Evolutionary conservation across 2,113 vertebrate species (phyloP).

Genomic region (Ahaetulla prasina): DNA sequence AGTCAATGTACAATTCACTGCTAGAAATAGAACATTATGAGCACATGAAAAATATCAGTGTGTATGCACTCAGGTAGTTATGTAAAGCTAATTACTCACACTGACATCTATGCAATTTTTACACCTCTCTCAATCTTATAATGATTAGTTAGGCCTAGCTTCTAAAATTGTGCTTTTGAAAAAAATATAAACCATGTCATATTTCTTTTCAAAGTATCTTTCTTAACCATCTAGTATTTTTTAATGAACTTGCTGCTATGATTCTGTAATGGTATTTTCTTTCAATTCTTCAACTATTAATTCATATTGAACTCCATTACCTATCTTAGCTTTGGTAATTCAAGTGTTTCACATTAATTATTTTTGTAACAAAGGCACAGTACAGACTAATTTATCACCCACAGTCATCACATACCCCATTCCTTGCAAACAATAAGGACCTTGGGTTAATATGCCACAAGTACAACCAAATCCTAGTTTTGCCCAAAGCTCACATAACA

Average conservation of each 20-base stretch:
- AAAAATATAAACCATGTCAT: background rate
- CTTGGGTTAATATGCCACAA: background rate
- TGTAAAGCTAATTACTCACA: background rate
- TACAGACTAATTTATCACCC: background rate
- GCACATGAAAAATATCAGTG: background rate
- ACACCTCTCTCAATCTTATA: background rate
- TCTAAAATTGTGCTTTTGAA: background rate
- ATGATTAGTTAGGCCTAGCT: background rate
- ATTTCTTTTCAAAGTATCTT: background rate
- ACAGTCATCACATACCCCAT: background rate
- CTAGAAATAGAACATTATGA: background rate
- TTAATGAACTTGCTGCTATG: background rate
- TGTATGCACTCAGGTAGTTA: background rate
- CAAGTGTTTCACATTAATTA: background rate
- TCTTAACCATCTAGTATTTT: background rate
- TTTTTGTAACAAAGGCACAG: background rate
- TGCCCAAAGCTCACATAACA: background rate
- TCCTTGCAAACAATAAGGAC: background rate
- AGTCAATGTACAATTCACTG: background rate
- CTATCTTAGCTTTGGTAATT: background rate
- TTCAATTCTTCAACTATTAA: background rate
- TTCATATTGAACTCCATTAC: background rate
- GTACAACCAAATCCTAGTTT: background rate
- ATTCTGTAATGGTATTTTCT: background rate
- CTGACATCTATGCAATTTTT: background rate